phyloP scores from a whole-genome alignment of 2,888 invertebrate species.

The Tortrix viridana region DNA sequence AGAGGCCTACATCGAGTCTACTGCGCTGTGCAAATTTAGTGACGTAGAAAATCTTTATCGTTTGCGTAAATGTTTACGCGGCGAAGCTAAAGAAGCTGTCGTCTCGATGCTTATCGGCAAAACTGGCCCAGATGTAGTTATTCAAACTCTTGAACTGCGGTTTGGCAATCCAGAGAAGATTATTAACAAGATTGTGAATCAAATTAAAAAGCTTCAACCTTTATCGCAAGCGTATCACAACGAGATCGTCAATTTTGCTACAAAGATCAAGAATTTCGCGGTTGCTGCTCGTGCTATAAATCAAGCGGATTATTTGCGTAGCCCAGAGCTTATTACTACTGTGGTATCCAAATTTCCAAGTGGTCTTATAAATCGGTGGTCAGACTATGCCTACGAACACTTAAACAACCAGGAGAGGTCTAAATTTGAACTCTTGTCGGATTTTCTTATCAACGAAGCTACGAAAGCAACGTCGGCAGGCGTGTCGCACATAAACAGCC shows the following conservation, averaged over 20 bases:
- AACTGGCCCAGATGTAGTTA: conserved; percentile 15
- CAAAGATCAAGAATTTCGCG: conserved; percentile 26
- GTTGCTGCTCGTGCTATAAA: conserved; percentile 14
- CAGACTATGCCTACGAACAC: conserved; percentile 19
- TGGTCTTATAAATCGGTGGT: conserved; percentile 26
- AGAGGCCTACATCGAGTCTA: not conserved
- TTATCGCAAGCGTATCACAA: conserved; percentile 27
- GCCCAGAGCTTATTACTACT: conserved; percentile 26
- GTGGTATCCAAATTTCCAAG: conserved; percentile 35
- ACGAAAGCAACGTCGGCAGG: conserved; percentile 6
- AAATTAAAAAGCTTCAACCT: conserved; percentile 33
- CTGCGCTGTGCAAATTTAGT: conserved; percentile 18
- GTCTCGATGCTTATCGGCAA: conserved; percentile 27
- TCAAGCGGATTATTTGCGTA: conserved; percentile 25
- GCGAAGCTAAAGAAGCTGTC: conserved; percentile 37
- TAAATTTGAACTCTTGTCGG: conserved; percentile 12
- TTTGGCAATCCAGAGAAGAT: conserved; percentile 35
- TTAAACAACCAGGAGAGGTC: not conserved
- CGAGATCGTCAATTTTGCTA: conserved; percentile 25
- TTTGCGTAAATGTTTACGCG: conserved; percentile 33
- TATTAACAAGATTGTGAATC: conserved; percentile 24
- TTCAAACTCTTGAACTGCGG: conserved; percentile 30
- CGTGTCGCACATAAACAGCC: conserved; percentile 2
- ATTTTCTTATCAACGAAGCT: conserved; percentile 21
- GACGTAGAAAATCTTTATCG: conserved; percentile 35